Evolutionary conservation across 1,140 invertebrate species (phyloP).

Genomic region (Euwallacea similis): DNA sequence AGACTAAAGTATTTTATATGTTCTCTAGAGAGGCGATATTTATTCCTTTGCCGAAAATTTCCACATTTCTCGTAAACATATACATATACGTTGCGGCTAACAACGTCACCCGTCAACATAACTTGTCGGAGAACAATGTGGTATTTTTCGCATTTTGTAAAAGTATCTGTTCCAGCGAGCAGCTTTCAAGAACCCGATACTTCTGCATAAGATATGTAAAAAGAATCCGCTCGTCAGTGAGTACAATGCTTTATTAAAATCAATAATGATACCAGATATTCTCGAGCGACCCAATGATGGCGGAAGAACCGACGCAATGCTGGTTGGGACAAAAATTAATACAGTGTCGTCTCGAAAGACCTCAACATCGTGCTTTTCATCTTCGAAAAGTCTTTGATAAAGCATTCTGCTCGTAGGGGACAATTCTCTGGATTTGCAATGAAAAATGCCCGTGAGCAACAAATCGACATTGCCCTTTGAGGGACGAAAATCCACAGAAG

Average conservation of each 20-base stretch:
- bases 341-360: too few species aligned
- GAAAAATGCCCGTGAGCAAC: too few species aligned
- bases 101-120: slow-evolving; percentile 34
- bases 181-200: slow-evolving; percentile 33
- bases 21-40: slow-evolving; percentile 16
- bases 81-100: slow-evolving; percentile 26
- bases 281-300: too few species aligned
- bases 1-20: slow-evolving; percentile 19
- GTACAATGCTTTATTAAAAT: slow-evolving; percentile 36
- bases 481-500: too few species aligned
- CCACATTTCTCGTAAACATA: slow-evolving; percentile 33
- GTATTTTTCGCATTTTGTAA: slow-evolving; percentile 37
- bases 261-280: slow-evolving; percentile 29
- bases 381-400: too few species aligned
- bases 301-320: too few species aligned
- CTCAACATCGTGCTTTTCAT: too few species aligned
- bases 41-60: slow-evolving; percentile 33
- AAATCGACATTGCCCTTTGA: too few species aligned
- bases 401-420: too few species aligned
- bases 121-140: slow-evolving; percentile 35
- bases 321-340: too few species aligned
- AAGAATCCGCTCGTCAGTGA: slow-evolving; percentile 30
- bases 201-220: slow-evolving; percentile 35
- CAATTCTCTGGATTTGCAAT: too few species aligned
- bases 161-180: slow-evolving; percentile 29